A percentile compares a stretch with the other conserved stretches of the same genome.
phyloP scores from a whole-genome alignment of 2,888 invertebrate species.

The Urechis unicinctus region DNA sequence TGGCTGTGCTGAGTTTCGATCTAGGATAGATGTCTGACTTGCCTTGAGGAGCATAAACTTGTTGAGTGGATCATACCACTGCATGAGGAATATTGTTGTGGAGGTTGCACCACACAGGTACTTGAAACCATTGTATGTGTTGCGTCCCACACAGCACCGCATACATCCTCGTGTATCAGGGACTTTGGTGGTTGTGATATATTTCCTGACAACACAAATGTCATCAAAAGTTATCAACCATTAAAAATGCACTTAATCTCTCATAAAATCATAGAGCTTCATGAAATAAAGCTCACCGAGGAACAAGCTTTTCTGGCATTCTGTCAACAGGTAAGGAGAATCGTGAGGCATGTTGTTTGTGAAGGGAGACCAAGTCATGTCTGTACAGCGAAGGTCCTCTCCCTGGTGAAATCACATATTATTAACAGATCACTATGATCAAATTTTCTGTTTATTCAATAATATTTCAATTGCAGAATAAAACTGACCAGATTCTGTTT shows the following conservation, averaged over 20 bases:
- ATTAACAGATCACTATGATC: too few relatives aligned
- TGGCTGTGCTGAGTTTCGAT: too few relatives aligned
- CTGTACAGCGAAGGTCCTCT: conserved; percentile 86
- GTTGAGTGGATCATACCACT: conserved; percentile 83
- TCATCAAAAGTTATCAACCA: background rate
- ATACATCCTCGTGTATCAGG: conserved; percentile 93
- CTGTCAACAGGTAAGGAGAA: conserved; percentile 79
- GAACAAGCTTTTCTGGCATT: conserved; percentile 88
- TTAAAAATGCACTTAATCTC: background rate
- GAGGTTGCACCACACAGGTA: conserved; percentile 94
- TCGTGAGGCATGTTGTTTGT: conserved; percentile 67
- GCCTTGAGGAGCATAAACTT: conserved; percentile 85
- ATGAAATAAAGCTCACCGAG: conserved; percentile 56
- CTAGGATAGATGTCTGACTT: conserved; percentile 8
- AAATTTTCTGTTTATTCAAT: too few relatives aligned
- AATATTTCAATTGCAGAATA: too few relatives aligned
- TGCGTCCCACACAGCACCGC: conserved; percentile 90
- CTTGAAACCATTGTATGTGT: conserved; percentile 85
- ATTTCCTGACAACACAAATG: conserved; percentile 30
- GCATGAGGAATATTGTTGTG: conserved; percentile 91
- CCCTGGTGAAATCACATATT: conserved; percentile 75
- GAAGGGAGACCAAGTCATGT: conserved; percentile 83
- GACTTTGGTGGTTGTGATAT: conserved; percentile 66
- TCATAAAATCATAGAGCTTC: background rate
- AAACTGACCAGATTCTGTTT: too few relatives aligned